Evolutionary conservation across 1,140 invertebrate species (phyloP).

Genomic region (Dufourea novaeangliae): DNA sequence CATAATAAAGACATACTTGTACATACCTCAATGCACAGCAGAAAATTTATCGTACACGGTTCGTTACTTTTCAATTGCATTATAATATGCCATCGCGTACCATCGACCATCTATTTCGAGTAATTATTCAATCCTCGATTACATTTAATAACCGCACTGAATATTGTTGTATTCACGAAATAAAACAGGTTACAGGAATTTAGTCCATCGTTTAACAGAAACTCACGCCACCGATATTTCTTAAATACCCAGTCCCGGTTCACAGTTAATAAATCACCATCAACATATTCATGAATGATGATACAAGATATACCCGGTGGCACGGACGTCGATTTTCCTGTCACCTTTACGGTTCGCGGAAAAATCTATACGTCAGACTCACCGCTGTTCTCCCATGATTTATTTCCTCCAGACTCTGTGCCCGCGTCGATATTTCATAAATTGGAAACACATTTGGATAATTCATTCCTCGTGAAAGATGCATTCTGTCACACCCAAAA

Average conservation of each 20-base stretch:
- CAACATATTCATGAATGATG: conserved; percentile 4
- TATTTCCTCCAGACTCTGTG: conserved; percentile 8
- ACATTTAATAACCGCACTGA: neutral
- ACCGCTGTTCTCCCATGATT: conserved; percentile 6
- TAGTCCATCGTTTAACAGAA: too few relatives aligned
- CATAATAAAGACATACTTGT: conserved; percentile 22
- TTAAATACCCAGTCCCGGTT: too few relatives aligned
- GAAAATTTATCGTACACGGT: conserved; percentile 8
- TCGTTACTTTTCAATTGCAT: conserved; percentile 23
- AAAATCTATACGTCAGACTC: conserved; percentile 5
- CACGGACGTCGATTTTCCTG: conserved; percentile 11
- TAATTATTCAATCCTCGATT: neutral
- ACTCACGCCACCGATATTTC: too few relatives aligned
- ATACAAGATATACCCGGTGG: neutral
- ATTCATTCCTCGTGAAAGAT: too few relatives aligned
- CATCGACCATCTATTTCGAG: conserved; percentile 1
- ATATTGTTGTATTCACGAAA: neutral
- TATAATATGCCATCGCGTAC: neutral
- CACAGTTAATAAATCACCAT: conserved; percentile 24
- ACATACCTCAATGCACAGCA: conserved; percentile 17
- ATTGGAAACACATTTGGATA: too few relatives aligned
- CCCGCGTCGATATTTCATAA: too few relatives aligned
- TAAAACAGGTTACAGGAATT: too few relatives aligned
- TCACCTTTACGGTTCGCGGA: neutral
- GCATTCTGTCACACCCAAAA: too few relatives aligned